These are phyloP conservation scores for Harpagus bidentatus DNA, from an alignment of 2,113 vertebrate species.

Conservation along the genomic window DNA sequence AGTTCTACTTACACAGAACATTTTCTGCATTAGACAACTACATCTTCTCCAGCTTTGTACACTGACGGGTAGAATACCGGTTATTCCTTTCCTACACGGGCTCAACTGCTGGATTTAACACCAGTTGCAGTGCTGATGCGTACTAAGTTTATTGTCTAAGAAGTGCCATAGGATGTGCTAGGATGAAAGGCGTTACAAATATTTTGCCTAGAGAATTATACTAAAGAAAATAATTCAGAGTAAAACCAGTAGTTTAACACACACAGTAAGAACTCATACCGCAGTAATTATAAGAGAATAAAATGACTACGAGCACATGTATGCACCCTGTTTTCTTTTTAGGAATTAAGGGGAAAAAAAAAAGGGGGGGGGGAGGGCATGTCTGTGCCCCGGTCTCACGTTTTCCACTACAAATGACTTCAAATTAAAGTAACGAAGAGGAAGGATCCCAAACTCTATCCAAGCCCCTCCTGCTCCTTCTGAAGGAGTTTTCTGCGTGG, in stretches of 20 bases:
- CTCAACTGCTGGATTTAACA: background rate
- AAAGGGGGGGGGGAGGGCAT: accelerated
- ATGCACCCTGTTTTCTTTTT: background rate
- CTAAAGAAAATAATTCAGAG: background rate
- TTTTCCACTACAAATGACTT: background rate
- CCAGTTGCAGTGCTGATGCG: too few species aligned
- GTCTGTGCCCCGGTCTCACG: too few species aligned
- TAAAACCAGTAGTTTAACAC: background rate
- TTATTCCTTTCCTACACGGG: background rate
- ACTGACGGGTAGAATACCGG: accelerated
- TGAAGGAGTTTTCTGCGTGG: background rate
- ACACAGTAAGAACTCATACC: background rate
- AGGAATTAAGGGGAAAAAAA: accelerated
- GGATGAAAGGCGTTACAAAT: background rate
- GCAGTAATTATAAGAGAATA: background rate
- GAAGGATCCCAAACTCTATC: background rate
- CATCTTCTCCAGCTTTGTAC: background rate
- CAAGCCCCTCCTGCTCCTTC: background rate
- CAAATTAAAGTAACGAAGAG: background rate
- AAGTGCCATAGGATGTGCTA: accelerated
- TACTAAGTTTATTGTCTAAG: accelerated
- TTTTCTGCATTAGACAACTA: background rate
- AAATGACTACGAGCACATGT: accelerated
- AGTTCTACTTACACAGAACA: background rate
- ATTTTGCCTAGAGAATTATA: background rate